Evolutionary conservation across 1,140 invertebrate genomes (phyloP).

Genomic region (Megalopta genalis): DNA sequence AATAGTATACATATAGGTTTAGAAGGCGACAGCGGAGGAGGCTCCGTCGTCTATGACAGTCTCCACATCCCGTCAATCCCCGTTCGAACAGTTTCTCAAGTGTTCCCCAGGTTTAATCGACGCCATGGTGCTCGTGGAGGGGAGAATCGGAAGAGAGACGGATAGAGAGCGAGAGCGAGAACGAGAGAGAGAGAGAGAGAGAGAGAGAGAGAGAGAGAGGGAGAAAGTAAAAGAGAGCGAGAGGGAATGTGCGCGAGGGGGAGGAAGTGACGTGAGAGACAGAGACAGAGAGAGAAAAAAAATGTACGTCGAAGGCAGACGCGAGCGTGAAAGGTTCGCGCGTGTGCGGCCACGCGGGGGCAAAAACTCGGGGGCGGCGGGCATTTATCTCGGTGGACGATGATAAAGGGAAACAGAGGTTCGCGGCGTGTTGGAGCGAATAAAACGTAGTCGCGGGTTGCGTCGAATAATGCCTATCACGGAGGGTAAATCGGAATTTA

Average conservation of each 20-base stretch:
- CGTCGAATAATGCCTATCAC: conserved; percentile 53
- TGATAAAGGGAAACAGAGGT: conserved; percentile 53
- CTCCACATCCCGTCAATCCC: not conserved
- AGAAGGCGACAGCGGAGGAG: conserved; percentile 1
- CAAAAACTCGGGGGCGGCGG: conserved; percentile 45
- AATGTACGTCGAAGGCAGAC: conserved; percentile 38
- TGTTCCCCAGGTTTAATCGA: conserved; percentile 29
- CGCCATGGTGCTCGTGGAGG: not conserved
- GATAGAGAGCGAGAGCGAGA: not conserved
- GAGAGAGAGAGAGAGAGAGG: not conserved
- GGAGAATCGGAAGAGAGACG: no score
- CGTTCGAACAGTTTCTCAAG: conserved; percentile 7
- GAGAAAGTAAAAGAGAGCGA: not conserved
- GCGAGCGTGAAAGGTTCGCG: conserved; percentile 49
- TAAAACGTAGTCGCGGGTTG: conserved; percentile 52
- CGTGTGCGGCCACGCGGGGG: conserved; percentile 41
- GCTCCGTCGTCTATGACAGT: not conserved
- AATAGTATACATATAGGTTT: conserved; percentile 66
- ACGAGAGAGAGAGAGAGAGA: not conserved
- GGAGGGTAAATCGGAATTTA: conserved; percentile 64
- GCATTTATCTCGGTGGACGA: conserved; percentile 50
- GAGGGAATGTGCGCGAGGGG: not conserved
- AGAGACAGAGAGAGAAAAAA: not conserved
- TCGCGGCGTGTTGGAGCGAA: conserved; percentile 54
- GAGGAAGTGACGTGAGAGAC: not conserved